Evolutionary conservation across 1,140 invertebrate genomes (phyloP), one percentile per base, ranked within the genome.

Genomic region (Mactra quadrangularis): DNA sequence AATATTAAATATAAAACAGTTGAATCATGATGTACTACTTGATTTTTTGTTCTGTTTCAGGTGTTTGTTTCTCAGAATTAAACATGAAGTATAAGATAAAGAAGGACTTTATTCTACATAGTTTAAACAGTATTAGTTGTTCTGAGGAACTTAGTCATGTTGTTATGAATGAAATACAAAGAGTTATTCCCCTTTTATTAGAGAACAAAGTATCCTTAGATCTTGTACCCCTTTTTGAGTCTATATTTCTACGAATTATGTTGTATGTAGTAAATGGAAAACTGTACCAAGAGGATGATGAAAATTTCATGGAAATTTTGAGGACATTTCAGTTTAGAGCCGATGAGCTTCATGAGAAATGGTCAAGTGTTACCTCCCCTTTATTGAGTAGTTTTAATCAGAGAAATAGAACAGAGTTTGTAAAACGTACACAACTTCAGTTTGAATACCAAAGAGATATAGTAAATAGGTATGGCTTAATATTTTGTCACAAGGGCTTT

Each of bases 211-310:
- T 52, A 25, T 68, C 84, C 15, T 87, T 90, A 64, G 86, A 90
- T 66, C 88, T 88, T 0, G 41, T 59, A 4, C 72, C 82, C 19
- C 35, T 81, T 2, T 77, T 91, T 41, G 76, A 88, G 55, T 75
- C 87, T 29, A 85, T 85, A 13, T 86, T 87, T 84, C 82, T 90
- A 1, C 86, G 89, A 59, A 84, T 90, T 9, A 85, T 87, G 62
- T 68, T 89, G 62, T 83, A 57, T 53, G 31, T 91, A n/a, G 83
- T 90, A 9, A 90, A 88, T 70, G 85, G 89, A 29, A 86, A 90
- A 77, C 62, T 82, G 25, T 89, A 86, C 55, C 68, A 87, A 47
- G 66, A 83, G 27, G 62, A 79, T 31, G 89, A 90, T 55, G 76
- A 75, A 3, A 76, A 85, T n/a, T 86, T 87, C 31, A 57, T 85